Evolutionary conservation across 2,888 invertebrate genomes (phyloP).

Genomic region (Xylota sylvarum): DNA sequence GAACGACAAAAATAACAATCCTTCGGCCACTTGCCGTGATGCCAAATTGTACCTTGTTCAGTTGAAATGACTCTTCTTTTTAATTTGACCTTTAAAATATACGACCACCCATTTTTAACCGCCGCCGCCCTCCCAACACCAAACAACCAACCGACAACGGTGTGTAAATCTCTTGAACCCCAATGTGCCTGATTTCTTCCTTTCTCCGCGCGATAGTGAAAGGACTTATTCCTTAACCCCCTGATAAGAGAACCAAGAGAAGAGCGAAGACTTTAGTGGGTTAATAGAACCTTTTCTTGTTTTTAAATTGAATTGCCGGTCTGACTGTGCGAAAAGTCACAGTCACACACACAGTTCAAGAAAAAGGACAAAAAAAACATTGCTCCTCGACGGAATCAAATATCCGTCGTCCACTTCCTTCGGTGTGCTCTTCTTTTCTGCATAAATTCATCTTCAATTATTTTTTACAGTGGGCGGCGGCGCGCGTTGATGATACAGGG

Average conservation of each 20-base stretch:
- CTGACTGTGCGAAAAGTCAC: conserved; percentile 17
- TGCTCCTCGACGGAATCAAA: conserved; percentile 20
- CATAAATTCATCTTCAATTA: conserved; percentile 45
- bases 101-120: background rate
- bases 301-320: conserved; percentile 48
- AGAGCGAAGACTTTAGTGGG: conserved; percentile 10
- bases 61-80: background rate
- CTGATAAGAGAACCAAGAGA: background rate
- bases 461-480: conserved; percentile 25
- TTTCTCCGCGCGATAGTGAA: background rate
- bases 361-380: background rate
- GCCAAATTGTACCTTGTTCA: background rate
- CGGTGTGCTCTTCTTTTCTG: background rate
- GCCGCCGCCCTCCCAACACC: background rate
- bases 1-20: background rate
- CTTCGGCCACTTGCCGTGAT: background rate
- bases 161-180: background rate
- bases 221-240: conserved; percentile 3
- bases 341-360: background rate
- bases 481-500: background rate
- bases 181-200: background rate
- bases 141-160: no score
- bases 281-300: conserved; percentile 46
- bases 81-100: conserved; percentile 19
- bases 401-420: conserved; percentile 37